Evolutionary conservation across 2,113 vertebrate species (phyloP).

Genomic region (Lepus timidus): DNA sequence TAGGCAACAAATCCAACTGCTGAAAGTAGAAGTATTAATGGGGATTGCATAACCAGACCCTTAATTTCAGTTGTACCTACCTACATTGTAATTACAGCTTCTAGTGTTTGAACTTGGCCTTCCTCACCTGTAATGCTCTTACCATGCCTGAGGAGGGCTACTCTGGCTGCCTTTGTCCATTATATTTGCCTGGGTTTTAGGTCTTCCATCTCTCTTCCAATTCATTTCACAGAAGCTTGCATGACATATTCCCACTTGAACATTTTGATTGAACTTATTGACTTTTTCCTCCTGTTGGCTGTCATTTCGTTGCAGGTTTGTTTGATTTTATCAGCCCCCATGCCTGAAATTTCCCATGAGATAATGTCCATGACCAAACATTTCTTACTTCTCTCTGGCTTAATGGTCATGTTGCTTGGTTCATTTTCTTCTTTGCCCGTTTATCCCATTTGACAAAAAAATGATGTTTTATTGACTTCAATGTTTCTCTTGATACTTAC

Average conservation of each 20-base stretch:
- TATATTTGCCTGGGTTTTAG: neutral
- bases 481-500: neutral
- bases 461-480: neutral
- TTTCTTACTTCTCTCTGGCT: neutral
- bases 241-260: neutral
- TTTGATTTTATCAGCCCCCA: neutral
- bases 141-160: neutral
- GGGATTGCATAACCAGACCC: fast-evolving
- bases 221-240: neutral
- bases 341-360: neutral
- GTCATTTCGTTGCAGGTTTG: neutral
- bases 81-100: too few relatives aligned
- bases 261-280: neutral
- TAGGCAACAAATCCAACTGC: neutral
- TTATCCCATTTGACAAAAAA: neutral
- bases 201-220: neutral
- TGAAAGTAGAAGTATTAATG: fast-evolving
- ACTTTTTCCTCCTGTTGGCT: neutral
- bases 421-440: neutral
- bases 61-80: neutral
- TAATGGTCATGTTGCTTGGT: neutral
- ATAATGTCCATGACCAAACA: neutral
- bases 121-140: fast-evolving
- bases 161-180: neutral
- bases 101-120: neutral